Conservation (phyloP, 2,113 vertebrate genomes). For the Melanocharis versteri region DNA sequence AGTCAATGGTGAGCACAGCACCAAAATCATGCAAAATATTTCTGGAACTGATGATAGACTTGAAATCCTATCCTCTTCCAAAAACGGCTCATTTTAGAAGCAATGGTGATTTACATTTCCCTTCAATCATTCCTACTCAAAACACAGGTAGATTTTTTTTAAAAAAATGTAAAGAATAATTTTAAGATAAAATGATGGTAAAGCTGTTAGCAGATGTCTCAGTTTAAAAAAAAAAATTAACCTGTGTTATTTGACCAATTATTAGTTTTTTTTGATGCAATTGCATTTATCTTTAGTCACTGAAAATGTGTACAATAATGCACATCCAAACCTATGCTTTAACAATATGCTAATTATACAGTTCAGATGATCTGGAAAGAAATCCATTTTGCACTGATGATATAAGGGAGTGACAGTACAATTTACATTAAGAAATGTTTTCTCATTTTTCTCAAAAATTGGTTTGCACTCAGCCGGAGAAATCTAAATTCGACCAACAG, state of each 20-base stretch:
- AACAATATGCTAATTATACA: conserved; percentile 48
- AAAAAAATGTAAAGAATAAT: not conserved
- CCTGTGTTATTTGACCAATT: not conserved
- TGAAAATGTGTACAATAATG: not conserved
- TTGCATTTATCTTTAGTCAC: not conserved
- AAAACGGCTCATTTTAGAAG: not conserved
- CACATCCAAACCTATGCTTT: conserved; percentile 7
- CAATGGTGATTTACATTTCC: not conserved
- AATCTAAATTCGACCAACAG: conserved; percentile 61
- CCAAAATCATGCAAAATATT: not conserved
- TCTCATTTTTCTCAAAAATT: conserved; percentile 66
- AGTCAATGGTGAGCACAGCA: not conserved
- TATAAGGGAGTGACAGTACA: conserved; percentile 60
- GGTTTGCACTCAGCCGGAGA: conserved; percentile 63
- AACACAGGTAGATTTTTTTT: not conserved
- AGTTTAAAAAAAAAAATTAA: not conserved
- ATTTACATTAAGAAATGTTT: conserved; percentile 67
- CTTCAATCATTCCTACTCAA: not conserved
- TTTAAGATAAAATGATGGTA: not conserved
- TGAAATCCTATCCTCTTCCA: not conserved
- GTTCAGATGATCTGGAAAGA: conserved; percentile 59
- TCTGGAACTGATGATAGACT: not conserved
- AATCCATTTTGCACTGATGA: conserved; percentile 55
- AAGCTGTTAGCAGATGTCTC: not conserved
- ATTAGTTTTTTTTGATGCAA: not conserved